phyloP scores from a whole-genome alignment of 2,113 vertebrate species.

The Salvelinus sp. region DNA sequence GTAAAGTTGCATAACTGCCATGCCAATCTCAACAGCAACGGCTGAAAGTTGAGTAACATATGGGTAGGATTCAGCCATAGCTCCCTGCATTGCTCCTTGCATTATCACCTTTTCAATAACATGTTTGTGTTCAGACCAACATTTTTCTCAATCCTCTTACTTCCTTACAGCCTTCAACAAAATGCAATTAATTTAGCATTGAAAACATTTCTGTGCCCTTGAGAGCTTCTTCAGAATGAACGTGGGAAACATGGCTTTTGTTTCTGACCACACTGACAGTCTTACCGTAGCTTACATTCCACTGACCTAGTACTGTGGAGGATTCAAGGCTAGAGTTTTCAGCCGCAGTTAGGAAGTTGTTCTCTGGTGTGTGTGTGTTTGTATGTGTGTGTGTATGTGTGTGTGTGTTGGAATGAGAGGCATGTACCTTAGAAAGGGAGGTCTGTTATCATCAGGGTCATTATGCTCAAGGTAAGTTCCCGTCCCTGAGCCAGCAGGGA shows the following conservation, averaged over 20 bases:
- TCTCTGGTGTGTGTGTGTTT: not conserved
- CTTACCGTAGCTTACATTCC: no score
- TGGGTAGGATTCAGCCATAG: not conserved
- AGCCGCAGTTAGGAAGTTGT: not conserved
- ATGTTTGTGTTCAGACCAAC: no score
- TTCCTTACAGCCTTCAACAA: not conserved
- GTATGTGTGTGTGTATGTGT: no score
- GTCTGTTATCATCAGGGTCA: not conserved
- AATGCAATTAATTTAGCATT: slow-evolving; percentile 6
- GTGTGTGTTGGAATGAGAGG: slow-evolving; percentile 11
- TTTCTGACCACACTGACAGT: no score
- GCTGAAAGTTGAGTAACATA: not conserved
- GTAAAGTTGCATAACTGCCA: not conserved
- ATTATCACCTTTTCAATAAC: not conserved
- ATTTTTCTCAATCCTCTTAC: no score
- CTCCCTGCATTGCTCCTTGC: no score
- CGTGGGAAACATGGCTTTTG: not conserved
- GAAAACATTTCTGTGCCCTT: slow-evolving; percentile 8
- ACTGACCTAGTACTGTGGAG: not conserved
- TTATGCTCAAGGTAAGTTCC: not conserved
- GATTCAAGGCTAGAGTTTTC: slow-evolving; percentile 29
- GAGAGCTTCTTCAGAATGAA: slow-evolving; percentile 9
- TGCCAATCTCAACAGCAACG: not conserved
- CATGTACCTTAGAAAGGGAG: slow-evolving; percentile 2
- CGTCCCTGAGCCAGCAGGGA: not conserved